A percentile compares a stretch with the other conserved stretches of the same genome.
phyloP scores from a whole-genome alignment of 30 jellyfish, hydroid and myxozoan genomes.

The Aurelia aurita region DNA sequence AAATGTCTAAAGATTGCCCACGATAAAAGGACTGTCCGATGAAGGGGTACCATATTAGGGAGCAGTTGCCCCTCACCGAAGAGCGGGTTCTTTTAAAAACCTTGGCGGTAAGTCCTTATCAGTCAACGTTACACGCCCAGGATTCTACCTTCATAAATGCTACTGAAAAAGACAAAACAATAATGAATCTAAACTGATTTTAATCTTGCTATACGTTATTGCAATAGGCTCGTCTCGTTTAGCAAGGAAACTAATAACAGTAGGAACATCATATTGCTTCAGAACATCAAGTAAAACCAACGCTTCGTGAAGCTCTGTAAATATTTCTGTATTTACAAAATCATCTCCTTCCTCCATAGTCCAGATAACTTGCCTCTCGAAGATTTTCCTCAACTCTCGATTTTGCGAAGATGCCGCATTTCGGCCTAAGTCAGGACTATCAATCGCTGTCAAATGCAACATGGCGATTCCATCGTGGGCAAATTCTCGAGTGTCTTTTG shows the following conservation, averaged over 20 bases:
- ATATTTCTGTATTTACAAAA: conserved; percentile 91
- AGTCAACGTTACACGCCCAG: no score
- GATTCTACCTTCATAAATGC: no score
- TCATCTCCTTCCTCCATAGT: conserved; percentile 98
- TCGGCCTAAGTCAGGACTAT: conserved; percentile 17
- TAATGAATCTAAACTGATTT: conserved; percentile 90
- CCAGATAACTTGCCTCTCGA: conserved; percentile 96
- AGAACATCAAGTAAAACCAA: conserved; percentile 88
- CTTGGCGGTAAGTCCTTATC: no score
- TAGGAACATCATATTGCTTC: conserved; percentile 88
- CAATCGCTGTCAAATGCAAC: conserved; percentile 70
- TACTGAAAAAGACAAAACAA: conserved; percentile 94
- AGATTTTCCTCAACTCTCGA: conserved; percentile 63
- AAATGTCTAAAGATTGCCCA: no score
- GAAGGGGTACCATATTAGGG: no score
- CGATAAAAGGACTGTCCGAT: no score
- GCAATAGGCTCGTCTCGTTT: conserved; percentile 97
- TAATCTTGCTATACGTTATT: conserved; percentile 91
- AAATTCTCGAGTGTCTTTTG: conserved; percentile 71
- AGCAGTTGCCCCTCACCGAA: no score
- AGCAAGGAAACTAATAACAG: conserved; percentile 96
- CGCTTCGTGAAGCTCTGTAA: conserved; percentile 89
- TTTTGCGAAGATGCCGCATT: conserved; percentile 25
- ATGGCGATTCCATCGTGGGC: conserved; percentile 83
- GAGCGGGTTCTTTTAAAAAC: no score